Conservation (phyloP, 2,113 vertebrate species). For the Leucoraja erinaceus region DNA sequence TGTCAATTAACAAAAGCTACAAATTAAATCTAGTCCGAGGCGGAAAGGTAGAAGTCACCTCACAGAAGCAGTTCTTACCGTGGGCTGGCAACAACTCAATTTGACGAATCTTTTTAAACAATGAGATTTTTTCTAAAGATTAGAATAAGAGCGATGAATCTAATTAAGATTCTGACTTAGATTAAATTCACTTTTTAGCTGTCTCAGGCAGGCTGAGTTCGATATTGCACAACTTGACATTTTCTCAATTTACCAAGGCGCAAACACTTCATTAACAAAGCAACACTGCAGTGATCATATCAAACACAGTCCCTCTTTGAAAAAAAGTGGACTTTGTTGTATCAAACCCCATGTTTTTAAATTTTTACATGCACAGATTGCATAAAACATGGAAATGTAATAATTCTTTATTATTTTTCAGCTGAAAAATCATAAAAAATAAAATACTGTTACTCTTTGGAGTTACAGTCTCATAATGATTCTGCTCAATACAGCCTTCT, state of each 20-base stretch:
- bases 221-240: constrained; percentile 1
- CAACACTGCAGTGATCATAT: neutral
- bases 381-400: neutral
- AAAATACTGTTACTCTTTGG: neutral
- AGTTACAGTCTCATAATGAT: neutral
- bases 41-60: neutral
- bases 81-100: neutral
- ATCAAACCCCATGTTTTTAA: constrained; percentile 4
- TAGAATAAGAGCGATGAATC: constrained; percentile 20
- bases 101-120: constrained; percentile 1
- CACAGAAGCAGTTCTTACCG: neutral
- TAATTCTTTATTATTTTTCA: neutral
- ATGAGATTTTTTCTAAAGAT: constrained; percentile 25
- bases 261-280: neutral
- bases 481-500: neutral
- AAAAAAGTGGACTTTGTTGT: neutral
- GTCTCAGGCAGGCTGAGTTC: neutral
- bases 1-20: neutral
- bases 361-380: neutral
- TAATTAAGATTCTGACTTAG: constrained; percentile 23
- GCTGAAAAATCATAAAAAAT: neutral
- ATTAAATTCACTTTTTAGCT: constrained; percentile 29
- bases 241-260: neutral
- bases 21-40: neutral
- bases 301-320: neutral